Evolutionary conservation across 2,113 vertebrate genomes (phyloP).

Genomic region (Hemicordylus capensis): DNA sequence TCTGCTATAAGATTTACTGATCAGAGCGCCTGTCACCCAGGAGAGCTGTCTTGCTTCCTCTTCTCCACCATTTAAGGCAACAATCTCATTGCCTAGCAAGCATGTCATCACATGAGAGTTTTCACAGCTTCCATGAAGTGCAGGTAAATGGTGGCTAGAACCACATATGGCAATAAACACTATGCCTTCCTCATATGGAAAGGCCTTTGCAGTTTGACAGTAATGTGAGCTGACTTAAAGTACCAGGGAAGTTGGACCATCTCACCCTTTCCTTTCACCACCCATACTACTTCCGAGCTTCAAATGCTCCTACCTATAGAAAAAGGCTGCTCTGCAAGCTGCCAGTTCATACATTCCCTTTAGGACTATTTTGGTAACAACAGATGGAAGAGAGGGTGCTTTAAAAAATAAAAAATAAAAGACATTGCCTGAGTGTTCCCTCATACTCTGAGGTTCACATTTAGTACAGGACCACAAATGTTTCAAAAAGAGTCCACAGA

Average conservation of each 20-base stretch:
- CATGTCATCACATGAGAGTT: neutral
- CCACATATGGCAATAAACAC: neutral
- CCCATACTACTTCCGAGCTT: neutral
- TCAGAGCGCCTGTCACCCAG: neutral
- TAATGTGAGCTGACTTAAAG: neutral
- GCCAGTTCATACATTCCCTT: too few relatives aligned
- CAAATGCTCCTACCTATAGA: neutral
- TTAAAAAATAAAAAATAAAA: too few relatives aligned
- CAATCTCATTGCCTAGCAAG: neutral
- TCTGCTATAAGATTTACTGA: too few relatives aligned
- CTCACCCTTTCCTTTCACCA: too few relatives aligned
- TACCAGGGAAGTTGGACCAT: neutral
- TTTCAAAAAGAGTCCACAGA: neutral
- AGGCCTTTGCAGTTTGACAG: neutral
- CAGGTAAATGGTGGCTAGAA: neutral
- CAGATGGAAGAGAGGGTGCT: neutral
- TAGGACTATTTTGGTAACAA: too few relatives aligned
- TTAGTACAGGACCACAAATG: neutral
- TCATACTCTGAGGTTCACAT: neutral
- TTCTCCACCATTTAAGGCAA: neutral
- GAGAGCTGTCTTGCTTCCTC: neutral
- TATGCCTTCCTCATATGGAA: neutral
- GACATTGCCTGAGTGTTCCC: neutral
- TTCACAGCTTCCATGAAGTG: neutral
- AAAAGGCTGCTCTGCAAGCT: neutral